Conservation (phyloP, 1,140 invertebrate species). For the Formica exsecta region DNA sequence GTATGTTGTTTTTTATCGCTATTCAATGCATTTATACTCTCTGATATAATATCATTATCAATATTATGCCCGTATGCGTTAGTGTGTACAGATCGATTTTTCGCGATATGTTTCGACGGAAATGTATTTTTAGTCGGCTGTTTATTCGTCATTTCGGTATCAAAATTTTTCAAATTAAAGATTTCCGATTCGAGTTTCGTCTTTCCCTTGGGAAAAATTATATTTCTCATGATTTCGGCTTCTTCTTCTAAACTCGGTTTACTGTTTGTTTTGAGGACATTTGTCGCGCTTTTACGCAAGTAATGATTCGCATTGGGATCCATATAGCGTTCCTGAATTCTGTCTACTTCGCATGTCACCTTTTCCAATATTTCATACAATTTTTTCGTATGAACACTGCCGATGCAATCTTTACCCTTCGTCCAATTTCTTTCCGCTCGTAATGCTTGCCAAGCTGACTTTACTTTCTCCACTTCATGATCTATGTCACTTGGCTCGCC, state of each 20-base stretch:
- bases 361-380: slow-evolving; percentile 67
- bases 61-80: background rate
- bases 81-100: background rate
- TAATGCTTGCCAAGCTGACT: slow-evolving; percentile 69
- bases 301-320: slow-evolving; percentile 49
- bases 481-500: slow-evolving; percentile 48
- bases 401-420: slow-evolving; percentile 23
- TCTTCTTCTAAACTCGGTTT: slow-evolving; percentile 45
- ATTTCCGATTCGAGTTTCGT: background rate
- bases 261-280: background rate
- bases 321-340: slow-evolving; percentile 57
- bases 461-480: slow-evolving; percentile 57
- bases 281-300: slow-evolving; percentile 38
- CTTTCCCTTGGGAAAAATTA: slow-evolving; percentile 54
- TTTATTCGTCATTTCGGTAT: slow-evolving; percentile 8
- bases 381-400: slow-evolving; percentile 44
- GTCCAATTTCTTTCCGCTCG: slow-evolving; percentile 32
- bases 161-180: background rate
- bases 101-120: background rate
- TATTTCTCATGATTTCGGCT: background rate
- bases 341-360: slow-evolving; percentile 59
- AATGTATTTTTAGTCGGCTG: background rate
- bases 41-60: background rate
- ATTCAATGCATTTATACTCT: background rate
- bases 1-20: background rate